Evolutionary conservation across 2,797 vertebrate genomes (phyloP), one percentile per base, ranked within the genome.

Genomic region (Labeo calbasu): DNA sequence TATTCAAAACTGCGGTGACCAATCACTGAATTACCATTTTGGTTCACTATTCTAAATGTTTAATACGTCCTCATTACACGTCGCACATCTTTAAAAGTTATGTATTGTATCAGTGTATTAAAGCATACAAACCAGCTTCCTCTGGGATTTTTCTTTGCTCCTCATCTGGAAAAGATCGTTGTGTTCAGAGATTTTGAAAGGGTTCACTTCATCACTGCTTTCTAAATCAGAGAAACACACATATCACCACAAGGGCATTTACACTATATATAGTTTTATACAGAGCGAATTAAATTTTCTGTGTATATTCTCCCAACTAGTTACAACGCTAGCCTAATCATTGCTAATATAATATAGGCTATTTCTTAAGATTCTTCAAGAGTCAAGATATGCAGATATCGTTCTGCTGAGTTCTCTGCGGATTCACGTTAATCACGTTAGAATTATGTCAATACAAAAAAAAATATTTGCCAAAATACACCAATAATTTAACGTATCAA

Each of bases 151-250:
- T 86, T 97, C 95, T 75, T 93, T 91, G 5, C 92, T 89, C 82
- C 90, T 92, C 73, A 94, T 77, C 48, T 91, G 87, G 75, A 97
- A 95, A 89, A 96, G 87, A 83, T 93, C 92, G 0, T 84, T 36
- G 5, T 93, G 86, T 32, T 93, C 85, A 57, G 95, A 94, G 57
- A 96, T 13, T 85, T 92, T 95, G 90, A 97, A 99, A 0, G 97
- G 97, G 50, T 97, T 97, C 10, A 23, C 32, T 28, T 77, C 81
- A 57, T 51, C 11, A 10, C 1, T 59, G 61, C 36, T 12, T 57
- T 71, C 51, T 61, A 48, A 61, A 53, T n/a, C 19, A 43, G 51
- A 75, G 40, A 68, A 61, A 73, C 53, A 75, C 68, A 82, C 50
- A 78, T 32, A 73, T 53, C 63, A 53, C 53, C 25, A 88, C 75